Evolutionary conservation across 2,797 vertebrate genomes (phyloP).

Genomic region (Neolamprologus multifasciatus): DNA sequence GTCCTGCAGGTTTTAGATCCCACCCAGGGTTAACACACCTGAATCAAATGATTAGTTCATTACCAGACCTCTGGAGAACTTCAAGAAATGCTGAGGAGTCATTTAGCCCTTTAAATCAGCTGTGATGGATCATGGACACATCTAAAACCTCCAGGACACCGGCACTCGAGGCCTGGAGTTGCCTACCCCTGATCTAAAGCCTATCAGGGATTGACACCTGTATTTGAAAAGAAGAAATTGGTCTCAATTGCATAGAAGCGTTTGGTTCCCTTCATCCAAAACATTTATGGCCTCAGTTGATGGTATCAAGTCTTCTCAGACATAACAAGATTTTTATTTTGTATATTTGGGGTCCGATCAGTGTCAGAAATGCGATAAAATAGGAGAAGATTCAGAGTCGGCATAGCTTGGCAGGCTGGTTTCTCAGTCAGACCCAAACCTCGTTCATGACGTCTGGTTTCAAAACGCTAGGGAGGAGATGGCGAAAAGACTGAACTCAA

Average conservation of each 20-base stretch:
- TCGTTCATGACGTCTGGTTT: neutral
- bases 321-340: neutral
- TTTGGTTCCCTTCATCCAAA: neutral
- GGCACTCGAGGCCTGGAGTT: too few relatives aligned
- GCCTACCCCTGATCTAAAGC: neutral
- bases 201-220: neutral
- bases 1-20: too few relatives aligned
- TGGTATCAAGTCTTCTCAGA: neutral
- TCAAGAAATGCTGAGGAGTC: too few relatives aligned
- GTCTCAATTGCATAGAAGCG: neutral
- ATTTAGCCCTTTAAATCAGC: too few relatives aligned
- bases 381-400: accelerated
- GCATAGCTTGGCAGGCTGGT: neutral
- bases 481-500: neutral
- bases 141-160: too few relatives aligned
- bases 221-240: neutral
- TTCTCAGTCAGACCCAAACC: neutral
- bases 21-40: too few relatives aligned
- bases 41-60: too few relatives aligned
- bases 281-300: neutral
- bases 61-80: too few relatives aligned
- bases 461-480: neutral
- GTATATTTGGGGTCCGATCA: neutral
- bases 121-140: too few relatives aligned
- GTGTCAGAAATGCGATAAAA: neutral